Percentiles rank a stretch among this genome's conserved stretches.
Conservation (phyloP, 2,888 invertebrate species). For the Lepeophtheirus nordmannii region DNA sequence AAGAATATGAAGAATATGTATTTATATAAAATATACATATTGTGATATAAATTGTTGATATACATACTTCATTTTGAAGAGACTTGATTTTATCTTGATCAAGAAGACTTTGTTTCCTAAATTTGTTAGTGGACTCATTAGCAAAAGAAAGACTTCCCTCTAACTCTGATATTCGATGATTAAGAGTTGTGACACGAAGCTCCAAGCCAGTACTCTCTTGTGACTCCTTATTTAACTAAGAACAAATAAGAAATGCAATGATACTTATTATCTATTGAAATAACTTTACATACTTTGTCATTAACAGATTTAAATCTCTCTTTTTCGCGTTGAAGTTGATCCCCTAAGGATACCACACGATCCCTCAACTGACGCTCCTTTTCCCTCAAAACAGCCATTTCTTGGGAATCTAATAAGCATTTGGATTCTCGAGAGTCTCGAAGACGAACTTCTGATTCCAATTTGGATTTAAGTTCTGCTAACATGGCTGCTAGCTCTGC, state of each 20-base stretch:
- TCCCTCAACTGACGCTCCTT: not conserved
- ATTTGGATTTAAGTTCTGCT: constrained; percentile 10
- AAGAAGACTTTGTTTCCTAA: constrained; percentile 13
- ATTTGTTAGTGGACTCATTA: constrained; percentile 11
- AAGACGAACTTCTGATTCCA: constrained; percentile 16
- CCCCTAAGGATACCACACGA: not conserved
- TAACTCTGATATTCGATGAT: constrained; percentile 13
- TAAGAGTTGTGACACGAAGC: constrained; percentile 1
- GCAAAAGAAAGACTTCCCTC: constrained; percentile 9
- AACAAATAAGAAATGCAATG: not conserved
- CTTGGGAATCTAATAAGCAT: constrained; percentile 14
- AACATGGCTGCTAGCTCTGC: constrained; percentile 12
- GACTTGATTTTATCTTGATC: constrained; percentile 10
- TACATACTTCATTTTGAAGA: constrained; percentile 2
- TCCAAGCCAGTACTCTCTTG: constrained; percentile 10
- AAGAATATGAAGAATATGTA: not conserved
- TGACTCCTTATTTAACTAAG: not conserved
- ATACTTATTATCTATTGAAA: not conserved
- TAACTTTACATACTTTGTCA: constrained; percentile 6
- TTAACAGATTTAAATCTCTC: constrained; percentile 8
- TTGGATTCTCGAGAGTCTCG: constrained; percentile 19
- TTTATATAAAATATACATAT: too few relatives aligned
- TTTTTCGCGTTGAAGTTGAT: constrained; percentile 8
- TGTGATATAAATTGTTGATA: not conserved
- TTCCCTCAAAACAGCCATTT: not conserved